A percentile compares a stretch with the other conserved stretches of the same genome.
These are phyloP conservation scores for Atlantisia rogersi DNA, from an alignment of 2,113 vertebrate species.

Conservation along the genomic window DNA sequence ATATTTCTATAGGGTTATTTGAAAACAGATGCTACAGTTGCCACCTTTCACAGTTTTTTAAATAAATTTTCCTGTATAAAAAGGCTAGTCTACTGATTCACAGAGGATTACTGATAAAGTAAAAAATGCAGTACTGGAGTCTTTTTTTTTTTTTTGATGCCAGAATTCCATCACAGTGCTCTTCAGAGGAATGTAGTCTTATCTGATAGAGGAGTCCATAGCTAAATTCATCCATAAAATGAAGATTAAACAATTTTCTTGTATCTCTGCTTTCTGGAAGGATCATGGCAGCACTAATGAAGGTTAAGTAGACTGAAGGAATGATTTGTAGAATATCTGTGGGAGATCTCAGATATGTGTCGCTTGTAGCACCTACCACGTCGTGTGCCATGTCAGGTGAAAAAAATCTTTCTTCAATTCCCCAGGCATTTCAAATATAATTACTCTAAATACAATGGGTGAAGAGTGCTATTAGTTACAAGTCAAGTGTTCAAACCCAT, in stretches of 20 bases:
- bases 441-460: conserved; percentile 18
- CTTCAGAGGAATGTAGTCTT: background rate
- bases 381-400: background rate
- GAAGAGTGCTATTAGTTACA: background rate
- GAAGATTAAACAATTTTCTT: background rate
- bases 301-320: conserved; percentile 3
- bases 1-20: background rate
- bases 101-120: background rate
- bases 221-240: conserved; percentile 49
- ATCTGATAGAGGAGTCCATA: background rate
- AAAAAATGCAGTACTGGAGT: background rate
- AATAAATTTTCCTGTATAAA: background rate
- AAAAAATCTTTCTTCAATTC: conserved; percentile 14
- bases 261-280: background rate
- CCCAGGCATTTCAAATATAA: conserved; percentile 22
- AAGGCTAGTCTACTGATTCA: background rate
- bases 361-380: background rate
- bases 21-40: background rate
- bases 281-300: conserved; percentile 28
- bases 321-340: background rate
- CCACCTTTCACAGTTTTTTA: background rate
- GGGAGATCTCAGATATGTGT: background rate
- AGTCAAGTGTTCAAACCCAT: background rate
- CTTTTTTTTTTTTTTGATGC: background rate
- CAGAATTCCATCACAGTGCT: background rate